Evolutionary conservation across 2,113 vertebrate species (phyloP).

Genomic region (Chaetorhynchus papuensis): DNA sequence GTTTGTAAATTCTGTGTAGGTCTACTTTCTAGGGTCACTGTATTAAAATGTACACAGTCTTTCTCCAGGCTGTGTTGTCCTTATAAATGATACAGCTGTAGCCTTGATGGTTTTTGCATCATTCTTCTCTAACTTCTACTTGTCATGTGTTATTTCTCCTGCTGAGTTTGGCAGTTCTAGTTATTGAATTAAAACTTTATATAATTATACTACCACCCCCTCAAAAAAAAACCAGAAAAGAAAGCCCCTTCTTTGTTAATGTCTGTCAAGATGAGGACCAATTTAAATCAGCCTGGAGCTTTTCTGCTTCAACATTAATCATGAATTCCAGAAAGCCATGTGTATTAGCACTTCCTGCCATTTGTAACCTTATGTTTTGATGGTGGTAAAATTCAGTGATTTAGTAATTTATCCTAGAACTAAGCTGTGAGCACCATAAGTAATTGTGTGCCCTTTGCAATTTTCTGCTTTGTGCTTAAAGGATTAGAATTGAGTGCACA

Average conservation of each 20-base stretch:
- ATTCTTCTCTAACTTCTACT: neutral
- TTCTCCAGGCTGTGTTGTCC: neutral
- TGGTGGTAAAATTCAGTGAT: neutral
- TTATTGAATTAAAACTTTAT: neutral
- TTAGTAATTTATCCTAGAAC: neutral
- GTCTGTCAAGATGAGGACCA: neutral
- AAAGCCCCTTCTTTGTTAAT: neutral
- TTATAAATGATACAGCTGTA: neutral
- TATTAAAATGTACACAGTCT: neutral
- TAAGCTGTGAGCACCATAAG: neutral
- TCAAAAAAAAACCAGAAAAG: neutral
- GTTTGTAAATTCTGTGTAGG: neutral
- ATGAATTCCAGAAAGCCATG: neutral
- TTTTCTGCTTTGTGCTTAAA: neutral
- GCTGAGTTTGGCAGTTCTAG: neutral
- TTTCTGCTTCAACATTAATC: neutral
- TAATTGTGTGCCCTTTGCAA: neutral
- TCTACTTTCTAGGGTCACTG: neutral
- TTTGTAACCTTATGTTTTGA: neutral
- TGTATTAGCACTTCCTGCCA: neutral
- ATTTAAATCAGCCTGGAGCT: constrained; percentile 4
- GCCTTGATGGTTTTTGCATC: neutral
- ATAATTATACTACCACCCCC: neutral
- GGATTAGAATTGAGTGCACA: neutral
- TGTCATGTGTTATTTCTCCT: neutral